phyloP scores from a whole-genome alignment of 1,140 invertebrate genomes.

The Lepidurus couesii region DNA sequence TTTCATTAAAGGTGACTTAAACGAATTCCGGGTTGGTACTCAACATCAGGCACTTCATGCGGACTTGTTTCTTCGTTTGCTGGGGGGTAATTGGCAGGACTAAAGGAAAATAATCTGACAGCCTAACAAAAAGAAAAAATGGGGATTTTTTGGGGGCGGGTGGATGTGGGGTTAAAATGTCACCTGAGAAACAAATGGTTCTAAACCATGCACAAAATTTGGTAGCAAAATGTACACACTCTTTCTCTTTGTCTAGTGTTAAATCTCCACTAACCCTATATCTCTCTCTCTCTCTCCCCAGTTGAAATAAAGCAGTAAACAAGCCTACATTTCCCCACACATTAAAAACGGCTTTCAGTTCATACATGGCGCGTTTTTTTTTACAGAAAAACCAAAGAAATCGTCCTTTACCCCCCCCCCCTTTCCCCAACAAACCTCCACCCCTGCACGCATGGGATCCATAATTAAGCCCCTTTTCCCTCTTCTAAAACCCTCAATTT shows the following conservation, averaged over 20 bases:
- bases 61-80: conserved; percentile 20
- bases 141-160: conserved; percentile 16
- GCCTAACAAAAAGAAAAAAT: conserved; percentile 11
- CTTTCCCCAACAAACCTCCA: too few species aligned
- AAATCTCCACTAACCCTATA: background rate
- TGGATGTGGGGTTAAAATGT: conserved; percentile 3
- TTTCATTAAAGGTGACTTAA: background rate
- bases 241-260: background rate
- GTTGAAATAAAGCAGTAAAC: background rate
- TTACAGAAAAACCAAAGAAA: too few species aligned
- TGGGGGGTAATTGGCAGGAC: conserved; percentile 23
- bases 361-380: too few species aligned
- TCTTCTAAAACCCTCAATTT: too few species aligned
- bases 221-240: background rate
- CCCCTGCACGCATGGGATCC: too few species aligned
- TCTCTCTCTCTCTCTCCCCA: background rate
- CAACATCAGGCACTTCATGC: conserved; percentile 18
- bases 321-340: too few species aligned
- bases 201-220: background rate
- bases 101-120: background rate
- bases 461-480: too few species aligned
- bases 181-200: conserved; percentile 23
- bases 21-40: conserved; percentile 12
- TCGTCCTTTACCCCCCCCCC: too few species aligned
- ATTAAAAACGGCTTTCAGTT: too few species aligned